Percentiles rank a stretch among this genome's conserved stretches.
phyloP scores from a whole-genome alignment of 2,113 vertebrate genomes.

The Uria aalge region DNA sequence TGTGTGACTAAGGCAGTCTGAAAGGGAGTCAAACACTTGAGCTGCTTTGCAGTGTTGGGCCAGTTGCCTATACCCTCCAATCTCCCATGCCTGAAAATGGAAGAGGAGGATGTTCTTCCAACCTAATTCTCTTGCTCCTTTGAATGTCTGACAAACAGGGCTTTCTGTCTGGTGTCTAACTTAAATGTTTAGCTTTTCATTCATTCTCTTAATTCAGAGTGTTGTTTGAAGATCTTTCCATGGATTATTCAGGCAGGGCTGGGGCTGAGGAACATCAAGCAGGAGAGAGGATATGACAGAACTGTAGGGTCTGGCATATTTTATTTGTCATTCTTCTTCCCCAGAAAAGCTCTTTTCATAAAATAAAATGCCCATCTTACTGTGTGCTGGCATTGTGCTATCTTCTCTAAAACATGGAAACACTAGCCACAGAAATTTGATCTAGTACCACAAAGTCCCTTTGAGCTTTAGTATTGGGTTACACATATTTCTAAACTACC shows the following conservation, averaged over 20 bases:
- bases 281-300: background rate
- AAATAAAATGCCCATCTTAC: background rate
- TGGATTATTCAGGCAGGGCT: background rate
- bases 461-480: background rate
- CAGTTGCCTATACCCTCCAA: background rate
- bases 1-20: background rate
- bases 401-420: background rate
- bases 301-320: background rate
- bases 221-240: background rate
- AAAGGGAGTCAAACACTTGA: background rate
- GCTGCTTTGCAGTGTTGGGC: background rate
- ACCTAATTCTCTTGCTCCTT: background rate
- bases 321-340: background rate
- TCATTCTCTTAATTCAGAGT: background rate
- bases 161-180: background rate
- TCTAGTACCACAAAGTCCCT: background rate
- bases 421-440: background rate
- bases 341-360: background rate
- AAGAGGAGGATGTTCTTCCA: background rate
- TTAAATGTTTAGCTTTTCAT: background rate
- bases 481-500: background rate
- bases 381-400: background rate
- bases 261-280: background rate
- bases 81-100: background rate
- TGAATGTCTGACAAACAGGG: background rate